These are phyloP conservation scores for Zapus hudsonius DNA, from an alignment of 2,113 vertebrate species.

Conservation along the genomic window DNA sequence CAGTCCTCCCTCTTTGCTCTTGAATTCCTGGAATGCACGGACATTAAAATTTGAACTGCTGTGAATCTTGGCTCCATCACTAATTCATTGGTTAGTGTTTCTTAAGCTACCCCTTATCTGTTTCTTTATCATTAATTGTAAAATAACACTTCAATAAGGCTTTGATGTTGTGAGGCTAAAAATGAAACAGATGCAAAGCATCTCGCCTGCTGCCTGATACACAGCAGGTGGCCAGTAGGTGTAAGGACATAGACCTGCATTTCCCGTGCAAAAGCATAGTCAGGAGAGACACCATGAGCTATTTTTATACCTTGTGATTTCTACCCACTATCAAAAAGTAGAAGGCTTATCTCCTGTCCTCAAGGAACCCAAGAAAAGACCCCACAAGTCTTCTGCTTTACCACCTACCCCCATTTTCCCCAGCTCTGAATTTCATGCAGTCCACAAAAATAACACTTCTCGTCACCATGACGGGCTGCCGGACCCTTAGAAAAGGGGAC, in stretches of 20 bases:
- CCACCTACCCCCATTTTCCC: not conserved
- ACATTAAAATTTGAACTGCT: not conserved
- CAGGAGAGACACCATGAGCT: not conserved
- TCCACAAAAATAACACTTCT: not conserved
- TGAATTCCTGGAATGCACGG: conserved; percentile 21
- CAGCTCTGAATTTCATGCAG: not conserved
- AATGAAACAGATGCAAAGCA: not conserved
- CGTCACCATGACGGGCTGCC: not conserved
- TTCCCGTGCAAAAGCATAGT: not conserved
- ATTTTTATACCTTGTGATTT: not conserved
- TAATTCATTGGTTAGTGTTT: not conserved
- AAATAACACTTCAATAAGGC: conserved; percentile 34
- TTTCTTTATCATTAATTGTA: conserved; percentile 24
- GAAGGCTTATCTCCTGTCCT: not conserved
- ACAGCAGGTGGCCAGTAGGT: not conserved
- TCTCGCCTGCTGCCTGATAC: not conserved
- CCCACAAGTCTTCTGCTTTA: not conserved
- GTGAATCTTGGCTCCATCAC: not conserved
- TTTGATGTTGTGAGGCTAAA: not conserved
- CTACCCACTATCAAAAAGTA: not conserved
- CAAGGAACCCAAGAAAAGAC: not conserved
- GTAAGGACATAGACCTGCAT: not conserved
- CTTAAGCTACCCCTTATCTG: conserved; percentile 26
- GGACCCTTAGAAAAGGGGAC: not conserved
- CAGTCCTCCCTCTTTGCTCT: not conserved